Conservation (phyloP, 2,888 invertebrate genomes). For the Sphaeridia pumilis region DNA sequence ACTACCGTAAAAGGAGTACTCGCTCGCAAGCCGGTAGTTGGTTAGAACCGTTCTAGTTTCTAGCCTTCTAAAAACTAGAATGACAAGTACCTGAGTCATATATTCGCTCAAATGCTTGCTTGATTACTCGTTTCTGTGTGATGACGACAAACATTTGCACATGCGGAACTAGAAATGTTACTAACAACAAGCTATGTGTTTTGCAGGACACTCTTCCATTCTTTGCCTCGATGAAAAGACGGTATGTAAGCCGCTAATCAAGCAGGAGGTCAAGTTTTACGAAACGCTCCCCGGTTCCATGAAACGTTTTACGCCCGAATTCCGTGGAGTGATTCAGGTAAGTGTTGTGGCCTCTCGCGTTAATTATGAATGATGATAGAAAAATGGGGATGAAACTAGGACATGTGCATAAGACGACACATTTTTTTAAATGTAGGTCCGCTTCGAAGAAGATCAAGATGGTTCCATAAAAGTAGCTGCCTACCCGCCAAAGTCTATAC, state of each 20-base stretch:
- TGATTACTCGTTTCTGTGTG: too few species aligned
- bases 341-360: constrained; percentile 5
- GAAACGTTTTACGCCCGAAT: constrained; percentile 45
- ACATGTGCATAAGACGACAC: too few species aligned
- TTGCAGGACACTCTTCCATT: constrained; percentile 43
- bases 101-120: too few species aligned
- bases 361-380: neutral
- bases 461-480: constrained; percentile 45
- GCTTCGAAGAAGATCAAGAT: constrained; percentile 42
- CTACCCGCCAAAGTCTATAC: constrained; percentile 39
- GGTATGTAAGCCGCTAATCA: constrained; percentile 47
- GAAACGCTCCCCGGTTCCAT: constrained; percentile 45
- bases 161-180: too few species aligned
- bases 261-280: constrained; percentile 47
- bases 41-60: too few species aligned
- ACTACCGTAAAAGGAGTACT: too few species aligned
- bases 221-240: constrained; percentile 45
- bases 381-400: neutral
- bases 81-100: too few species aligned
- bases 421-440: constrained; percentile 31
- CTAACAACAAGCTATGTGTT: too few species aligned
- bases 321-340: constrained; percentile 44
- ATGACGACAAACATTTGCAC: too few species aligned
- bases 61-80: too few species aligned
- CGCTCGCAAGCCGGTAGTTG: too few species aligned